Percentiles rank a stretch among this genome's conserved stretches.
These are phyloP conservation scores for Apamea epomidion DNA, from an alignment of 2,888 invertebrate genomes.

Conservation along the genomic window DNA sequence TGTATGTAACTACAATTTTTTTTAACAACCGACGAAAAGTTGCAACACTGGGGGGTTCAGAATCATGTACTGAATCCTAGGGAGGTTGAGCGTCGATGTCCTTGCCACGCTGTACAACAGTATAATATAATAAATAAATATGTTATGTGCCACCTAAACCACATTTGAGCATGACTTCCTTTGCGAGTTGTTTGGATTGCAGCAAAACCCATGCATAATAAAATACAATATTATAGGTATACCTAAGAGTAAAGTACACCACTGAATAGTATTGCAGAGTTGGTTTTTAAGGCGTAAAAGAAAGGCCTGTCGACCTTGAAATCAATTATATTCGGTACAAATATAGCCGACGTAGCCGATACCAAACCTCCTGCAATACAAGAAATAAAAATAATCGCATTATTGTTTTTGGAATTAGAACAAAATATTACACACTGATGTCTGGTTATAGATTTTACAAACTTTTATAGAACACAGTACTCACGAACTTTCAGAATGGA, in stretches of 20 bases:
- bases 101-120: background rate
- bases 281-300: conserved; percentile 28
- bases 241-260: conserved; percentile 39
- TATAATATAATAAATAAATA: background rate
- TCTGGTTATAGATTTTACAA: background rate
- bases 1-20: too few species aligned
- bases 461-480: background rate
- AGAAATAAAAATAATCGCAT: conserved; percentile 19
- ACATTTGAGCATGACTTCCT: background rate
- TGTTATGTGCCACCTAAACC: background rate
- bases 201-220: conserved; percentile 12
- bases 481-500: background rate
- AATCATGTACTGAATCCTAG: background rate
- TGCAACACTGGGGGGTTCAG: too few species aligned
- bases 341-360: background rate
- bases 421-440: background rate
- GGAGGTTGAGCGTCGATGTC: too few species aligned
- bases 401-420: conserved; percentile 4
- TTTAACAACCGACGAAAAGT: too few species aligned
- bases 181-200: background rate
- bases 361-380: conserved; percentile 16
- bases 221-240: conserved; percentile 7
- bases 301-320: conserved; percentile 36
- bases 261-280: conserved; percentile 19
- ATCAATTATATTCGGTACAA: accelerated